Evolutionary conservation across 2,797 vertebrate species (phyloP).

Genomic region (Scyliorhinus canicula): DNA sequence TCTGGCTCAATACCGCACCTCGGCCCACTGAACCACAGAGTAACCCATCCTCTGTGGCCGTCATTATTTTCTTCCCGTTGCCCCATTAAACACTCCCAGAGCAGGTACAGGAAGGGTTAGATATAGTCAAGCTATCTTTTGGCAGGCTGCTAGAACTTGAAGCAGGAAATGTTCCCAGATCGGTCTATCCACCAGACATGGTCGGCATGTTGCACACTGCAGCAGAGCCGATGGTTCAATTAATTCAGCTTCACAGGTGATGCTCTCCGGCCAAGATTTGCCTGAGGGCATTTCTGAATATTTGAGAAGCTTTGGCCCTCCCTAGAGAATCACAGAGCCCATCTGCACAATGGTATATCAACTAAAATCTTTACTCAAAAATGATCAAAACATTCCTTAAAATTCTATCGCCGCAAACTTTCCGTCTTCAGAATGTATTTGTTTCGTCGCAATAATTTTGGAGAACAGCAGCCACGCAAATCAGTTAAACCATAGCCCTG

Average conservation of each 20-base stretch:
- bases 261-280: neutral
- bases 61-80: neutral
- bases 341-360: neutral
- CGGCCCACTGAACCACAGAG: neutral
- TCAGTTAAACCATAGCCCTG: constrained; percentile 24
- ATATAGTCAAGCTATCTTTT: neutral
- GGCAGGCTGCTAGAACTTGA: neutral
- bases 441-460: neutral
- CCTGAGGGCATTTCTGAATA: neutral
- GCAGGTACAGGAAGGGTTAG: too few relatives aligned
- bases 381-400: neutral
- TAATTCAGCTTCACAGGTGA: neutral
- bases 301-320: neutral
- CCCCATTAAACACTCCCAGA: neutral
- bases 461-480: neutral
- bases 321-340: neutral
- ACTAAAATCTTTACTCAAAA: neutral
- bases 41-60: neutral
- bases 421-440: neutral
- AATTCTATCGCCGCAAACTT: neutral
- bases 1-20: neutral
- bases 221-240: neutral
- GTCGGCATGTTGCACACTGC: neutral
- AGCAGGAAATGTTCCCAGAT: neutral
- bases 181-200: too few relatives aligned